Evolutionary conservation across 2,113 vertebrate species (phyloP), one percentile per base, ranked within the genome.

Genomic region (Formicarius rufipectus): DNA sequence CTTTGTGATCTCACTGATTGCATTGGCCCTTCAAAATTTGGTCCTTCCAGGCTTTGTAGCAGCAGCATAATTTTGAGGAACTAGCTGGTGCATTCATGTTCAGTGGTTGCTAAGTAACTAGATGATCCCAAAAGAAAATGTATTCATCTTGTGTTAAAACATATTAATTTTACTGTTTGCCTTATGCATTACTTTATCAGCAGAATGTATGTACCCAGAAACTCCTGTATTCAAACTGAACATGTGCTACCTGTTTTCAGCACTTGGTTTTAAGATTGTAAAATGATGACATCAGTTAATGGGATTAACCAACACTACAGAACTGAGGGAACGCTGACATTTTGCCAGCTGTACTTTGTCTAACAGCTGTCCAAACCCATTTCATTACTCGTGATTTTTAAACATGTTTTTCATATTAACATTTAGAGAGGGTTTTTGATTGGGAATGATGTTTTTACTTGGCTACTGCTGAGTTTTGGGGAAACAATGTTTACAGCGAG

Each of bases 21-120:
- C 84, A 76, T 12, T 56, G 27, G 62, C 68, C 35, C 39, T 76
- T 94, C n/a, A 82, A 69, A 93, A 93, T 73, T 47, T 87, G 52
- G 52, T 86, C 72, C 50, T 92, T 82, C 52, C 52, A 66, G 50
- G 33, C 72, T 90, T 77, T 63, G 22, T 39, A 56, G 72, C 76
- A 79, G 42, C 31, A 79, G 23, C 63, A 33, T 45, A 58, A 87
- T 68, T 92, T 84, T 96, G 79, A 95, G 47, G 53, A 88, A 44
- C 63, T 63, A 56, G 35, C 47, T 86, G 56, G 4, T 64, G 89
- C 59, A 88, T 94, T 95, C 92, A 39, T 81, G n/a, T 67, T 95
- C 33, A 25, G 49, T 45, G 58, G 96, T 97, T 97, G 96, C 96
- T 97, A 93, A 91, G 96, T 81, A 96, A 97, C 94, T n/a, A 81